Conservation (phyloP, 2,113 vertebrate species). For the Oplegnathus fasciatus region DNA sequence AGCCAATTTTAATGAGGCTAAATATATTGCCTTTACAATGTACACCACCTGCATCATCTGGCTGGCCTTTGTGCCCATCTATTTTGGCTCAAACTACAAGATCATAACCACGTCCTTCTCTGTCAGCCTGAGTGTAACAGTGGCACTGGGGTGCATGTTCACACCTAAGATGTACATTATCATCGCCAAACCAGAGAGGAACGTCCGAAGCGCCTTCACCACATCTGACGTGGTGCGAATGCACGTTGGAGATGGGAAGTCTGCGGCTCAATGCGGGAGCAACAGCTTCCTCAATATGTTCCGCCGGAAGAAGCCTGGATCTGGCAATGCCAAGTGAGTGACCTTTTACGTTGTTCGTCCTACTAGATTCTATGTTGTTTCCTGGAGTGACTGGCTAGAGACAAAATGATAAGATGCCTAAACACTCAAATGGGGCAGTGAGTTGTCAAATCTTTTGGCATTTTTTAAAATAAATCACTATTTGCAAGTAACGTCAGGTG, state of each 20-base stretch:
- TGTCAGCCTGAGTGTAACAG: conserved; percentile 97
- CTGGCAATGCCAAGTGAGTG: conserved; percentile 95
- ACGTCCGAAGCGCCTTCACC: conserved; percentile 99
- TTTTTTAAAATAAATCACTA: background rate
- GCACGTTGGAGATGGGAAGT: conserved; percentile 98
- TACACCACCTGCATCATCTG: conserved; percentile 99
- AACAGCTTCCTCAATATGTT: conserved; percentile 98
- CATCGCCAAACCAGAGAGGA: conserved; percentile 97
- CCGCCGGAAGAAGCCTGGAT: conserved; percentile 93
- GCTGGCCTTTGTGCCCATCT: conserved; percentile 98
- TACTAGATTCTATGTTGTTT: conserved; percentile 2
- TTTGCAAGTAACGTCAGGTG: background rate
- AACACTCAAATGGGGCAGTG: conserved; percentile 36
- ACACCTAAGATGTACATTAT: conserved; percentile 99
- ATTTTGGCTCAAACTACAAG: conserved; percentile 99
- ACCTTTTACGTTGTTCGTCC: conserved; percentile 32
- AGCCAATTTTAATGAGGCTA: conserved; percentile 99
- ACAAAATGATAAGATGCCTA: conserved; percentile 18
- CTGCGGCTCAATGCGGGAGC: conserved; percentile 88
- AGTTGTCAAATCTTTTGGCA: background rate
- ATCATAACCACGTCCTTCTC: conserved; percentile 99
- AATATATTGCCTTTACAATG: conserved; percentile 99
- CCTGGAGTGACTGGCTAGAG: conserved; percentile 11
- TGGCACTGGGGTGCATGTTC: conserved; percentile 99
- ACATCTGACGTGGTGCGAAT: conserved; percentile 98